These are phyloP conservation scores for Dioctria linearis DNA, from an alignment of 2,888 invertebrate species.

Conservation along the genomic window DNA sequence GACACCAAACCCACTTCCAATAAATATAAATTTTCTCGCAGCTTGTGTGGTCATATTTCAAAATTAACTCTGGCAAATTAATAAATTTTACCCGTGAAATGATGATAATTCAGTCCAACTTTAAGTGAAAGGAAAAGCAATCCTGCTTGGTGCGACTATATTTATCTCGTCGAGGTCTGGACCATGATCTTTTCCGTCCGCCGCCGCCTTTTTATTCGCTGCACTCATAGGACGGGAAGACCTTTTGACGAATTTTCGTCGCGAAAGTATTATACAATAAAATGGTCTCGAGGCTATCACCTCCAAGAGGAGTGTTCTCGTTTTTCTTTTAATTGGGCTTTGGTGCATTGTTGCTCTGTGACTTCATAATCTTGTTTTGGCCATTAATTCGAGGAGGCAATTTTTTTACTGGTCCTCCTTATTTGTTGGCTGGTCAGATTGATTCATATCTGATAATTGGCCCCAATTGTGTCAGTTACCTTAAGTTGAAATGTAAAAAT, in stretches of 20 bases:
- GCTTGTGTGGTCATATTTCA: conserved; percentile 12
- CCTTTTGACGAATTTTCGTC: conserved; percentile 5
- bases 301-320: conserved; percentile 35
- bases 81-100: conserved; percentile 23
- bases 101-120: conserved; percentile 25
- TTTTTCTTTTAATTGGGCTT: conserved; percentile 35
- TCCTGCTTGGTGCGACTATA: conserved; percentile 10
- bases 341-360: conserved; percentile 29
- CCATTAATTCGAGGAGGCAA: conserved; percentile 4
- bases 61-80: conserved; percentile 28
- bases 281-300: too few species aligned
- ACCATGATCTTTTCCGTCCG: conserved; percentile 17
- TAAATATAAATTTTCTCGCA: conserved; percentile 26
- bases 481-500: too few species aligned
- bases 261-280: background rate
- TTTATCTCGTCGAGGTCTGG: conserved; percentile 4
- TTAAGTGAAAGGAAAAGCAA: conserved; percentile 35
- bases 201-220: conserved; percentile 6
- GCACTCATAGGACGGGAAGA: background rate
- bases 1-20: background rate
- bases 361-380: conserved; percentile 15
- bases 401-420: conserved; percentile 19
- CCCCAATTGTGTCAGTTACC: too few species aligned
- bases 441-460: background rate
- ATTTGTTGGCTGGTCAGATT: background rate